Base-by-base conservation (phyloP, 2,797 vertebrate species). In the Pteropus rufus region DNA sequence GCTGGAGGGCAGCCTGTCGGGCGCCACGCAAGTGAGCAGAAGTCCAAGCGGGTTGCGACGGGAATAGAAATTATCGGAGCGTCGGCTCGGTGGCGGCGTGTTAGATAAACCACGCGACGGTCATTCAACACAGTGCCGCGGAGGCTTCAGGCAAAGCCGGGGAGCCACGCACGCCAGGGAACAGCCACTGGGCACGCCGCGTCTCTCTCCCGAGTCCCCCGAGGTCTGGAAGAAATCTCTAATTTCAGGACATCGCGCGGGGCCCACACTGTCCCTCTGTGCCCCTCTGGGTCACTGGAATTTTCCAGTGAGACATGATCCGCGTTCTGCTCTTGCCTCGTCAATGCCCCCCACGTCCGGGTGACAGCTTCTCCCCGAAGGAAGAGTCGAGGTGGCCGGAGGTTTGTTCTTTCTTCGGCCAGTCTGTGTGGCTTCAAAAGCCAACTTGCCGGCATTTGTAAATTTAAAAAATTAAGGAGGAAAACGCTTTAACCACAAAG, bases 401-500 rank as follows among this genome's bases (percentile, higher is more conserved):
- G 18, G 3, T 39, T 24, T 52, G 34, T 36, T 88, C 44, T 79
- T 29, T 56, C 54, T 80, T 73, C 58, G 31, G 29, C 15, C 24
- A 77, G 34, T 77, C 21, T 83, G 34, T 44, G 3, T 83, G 29
- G 54, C 85, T 67, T 69, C 34, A 81, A 69, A 77, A 88, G 31
- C 62, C 67, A 79, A 67, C 44, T 67, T 19, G 72, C 72, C 34
- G 31, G 36, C 2, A 54, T 56, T n/a, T 56, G 58, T 88, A 46
- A 10, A 41, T 58, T 80, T 65, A 5, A 21, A 26, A 70, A 14
- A 4, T 18, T 26, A 84, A 82, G 44, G 49, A 85, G 62, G 12
- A n/a, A 60, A 73, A 39, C 4, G 18, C 11, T 52, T 19, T 72
- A 76, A 44, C 34, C 54, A 72, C 26, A 84, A 91, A 91, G 67